Conservation (phyloP, 2,888 invertebrate genomes). For the Tachina grossa region DNA sequence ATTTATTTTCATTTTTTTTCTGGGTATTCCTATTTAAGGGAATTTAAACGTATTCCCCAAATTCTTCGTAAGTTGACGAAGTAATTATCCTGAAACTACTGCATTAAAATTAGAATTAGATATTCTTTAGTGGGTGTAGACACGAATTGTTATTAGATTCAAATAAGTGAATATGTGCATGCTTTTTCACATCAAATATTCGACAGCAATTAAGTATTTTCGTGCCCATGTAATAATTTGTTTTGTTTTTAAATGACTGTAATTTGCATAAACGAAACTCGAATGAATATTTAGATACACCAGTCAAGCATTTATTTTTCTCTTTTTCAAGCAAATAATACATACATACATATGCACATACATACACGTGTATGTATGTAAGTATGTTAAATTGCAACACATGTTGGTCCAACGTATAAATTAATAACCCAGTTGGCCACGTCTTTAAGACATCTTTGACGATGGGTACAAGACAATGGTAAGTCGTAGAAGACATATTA, state of each 20-base stretch:
- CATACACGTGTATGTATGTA: neutral
- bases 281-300: slow-evolving; percentile 1
- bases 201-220: neutral
- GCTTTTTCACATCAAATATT: neutral
- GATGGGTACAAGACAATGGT: too few relatives aligned
- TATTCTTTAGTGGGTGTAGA: neutral
- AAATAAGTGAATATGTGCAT: neutral
- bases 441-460: too few relatives aligned
- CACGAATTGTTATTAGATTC: neutral
- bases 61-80: too few relatives aligned
- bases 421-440: too few relatives aligned
- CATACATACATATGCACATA: neutral
- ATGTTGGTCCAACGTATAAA: neutral
- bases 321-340: neutral
- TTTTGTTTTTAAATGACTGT: slow-evolving; percentile 3
- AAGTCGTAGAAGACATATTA: too few relatives aligned
- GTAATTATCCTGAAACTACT: too few relatives aligned
- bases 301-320: neutral
- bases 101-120: too few relatives aligned
- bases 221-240: slow-evolving; percentile 13
- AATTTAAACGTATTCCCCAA: too few relatives aligned
- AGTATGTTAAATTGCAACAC: neutral
- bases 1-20: too few relatives aligned
- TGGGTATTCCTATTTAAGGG: too few relatives aligned
- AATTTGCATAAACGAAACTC: slow-evolving; percentile 17